Conservation (phyloP, 1,140 invertebrate genomes). For the Ladona fulva region DNA sequence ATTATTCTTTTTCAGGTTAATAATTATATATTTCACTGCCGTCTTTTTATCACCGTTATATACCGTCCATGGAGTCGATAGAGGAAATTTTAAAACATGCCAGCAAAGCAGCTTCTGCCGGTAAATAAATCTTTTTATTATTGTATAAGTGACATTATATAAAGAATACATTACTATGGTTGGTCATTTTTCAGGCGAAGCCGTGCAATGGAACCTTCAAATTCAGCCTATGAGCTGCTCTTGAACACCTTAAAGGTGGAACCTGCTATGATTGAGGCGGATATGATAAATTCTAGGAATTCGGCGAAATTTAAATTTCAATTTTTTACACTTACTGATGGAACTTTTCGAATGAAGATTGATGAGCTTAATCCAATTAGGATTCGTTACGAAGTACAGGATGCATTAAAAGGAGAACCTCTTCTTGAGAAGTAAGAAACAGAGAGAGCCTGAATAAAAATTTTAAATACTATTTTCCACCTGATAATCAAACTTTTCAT, state of each 20-base stretch:
- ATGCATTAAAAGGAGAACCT: slow-evolving; percentile 64
- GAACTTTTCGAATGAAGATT: slow-evolving; percentile 71
- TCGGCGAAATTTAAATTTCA: slow-evolving; percentile 52
- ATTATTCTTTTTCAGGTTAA: not conserved
- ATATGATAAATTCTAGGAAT: slow-evolving; percentile 63
- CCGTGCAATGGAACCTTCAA: slow-evolving; percentile 58
- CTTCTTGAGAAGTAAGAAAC: slow-evolving; percentile 50
- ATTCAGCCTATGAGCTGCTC: slow-evolving; percentile 65
- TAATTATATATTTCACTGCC: not conserved
- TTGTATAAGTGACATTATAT: not conserved
- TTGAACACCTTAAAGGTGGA: slow-evolving; percentile 57
- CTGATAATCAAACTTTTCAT: not conserved
- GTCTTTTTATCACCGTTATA: not conserved
- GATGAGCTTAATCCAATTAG: slow-evolving; percentile 74
- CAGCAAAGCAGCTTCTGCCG: slow-evolving; percentile 93
- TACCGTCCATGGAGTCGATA: slow-evolving; percentile 55
- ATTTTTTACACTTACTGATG: slow-evolving; percentile 61
- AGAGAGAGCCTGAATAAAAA: too few relatives aligned
- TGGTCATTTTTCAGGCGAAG: slow-evolving; percentile 56
- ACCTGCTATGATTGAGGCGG: slow-evolving; percentile 49
- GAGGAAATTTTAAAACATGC: slow-evolving; percentile 87
- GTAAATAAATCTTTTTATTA: slow-evolving; percentile 42
- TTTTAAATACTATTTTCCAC: not conserved
- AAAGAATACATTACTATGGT: slow-evolving; percentile 17
- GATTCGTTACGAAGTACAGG: slow-evolving; percentile 68